Evolutionary conservation across 2,797 vertebrate species (phyloP), one percentile per base, ranked within the genome.

Genomic region (Enteromius anoplus): DNA sequence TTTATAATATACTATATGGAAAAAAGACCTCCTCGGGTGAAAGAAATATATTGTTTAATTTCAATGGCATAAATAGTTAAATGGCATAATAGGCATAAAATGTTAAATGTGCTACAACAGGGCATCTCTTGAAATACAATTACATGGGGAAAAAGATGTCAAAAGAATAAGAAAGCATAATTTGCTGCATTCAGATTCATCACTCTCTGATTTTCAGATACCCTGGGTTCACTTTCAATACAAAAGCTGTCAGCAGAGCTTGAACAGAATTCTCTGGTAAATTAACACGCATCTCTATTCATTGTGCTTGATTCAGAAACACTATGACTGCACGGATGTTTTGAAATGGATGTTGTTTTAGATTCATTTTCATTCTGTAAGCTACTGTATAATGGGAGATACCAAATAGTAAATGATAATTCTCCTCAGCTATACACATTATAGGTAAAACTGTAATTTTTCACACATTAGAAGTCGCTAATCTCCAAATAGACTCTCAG

Each of bases 241-340:
- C 60, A 81, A 81, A 84, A 75, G 69, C 53, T 47, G 53, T 42
- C 64, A 75, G 76, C 26, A 42, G 32, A 32, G 45, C 69, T 32
- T 70, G 53, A 42, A 42, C 68, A 37, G 75, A 32, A 84, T 64
- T 65, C 47, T 23, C 53, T 23, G 60, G 53, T 34, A 87, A 80
- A 85, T 85, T 87, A 82, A 69, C 70, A 62, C 80, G 1, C 79
- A 3, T 73, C 66, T 29, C 19, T 29, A 70, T 82, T 82, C 70
- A 53, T 62, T 78, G 40, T 0, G 26, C 73, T 85, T 79, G 76
- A 88, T 90, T 88, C 68, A 80, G 60, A 85, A 81, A 80, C 51
- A 68, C 83, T 45, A 58, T 60, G 64, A 71, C 58, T n/a, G 51
- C 69, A 32, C 1, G 29, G 14, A 64, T 73, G 58, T 23, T 73